Conservation (phyloP, 2,888 invertebrate genomes). For the Abrostola triplasia region DNA sequence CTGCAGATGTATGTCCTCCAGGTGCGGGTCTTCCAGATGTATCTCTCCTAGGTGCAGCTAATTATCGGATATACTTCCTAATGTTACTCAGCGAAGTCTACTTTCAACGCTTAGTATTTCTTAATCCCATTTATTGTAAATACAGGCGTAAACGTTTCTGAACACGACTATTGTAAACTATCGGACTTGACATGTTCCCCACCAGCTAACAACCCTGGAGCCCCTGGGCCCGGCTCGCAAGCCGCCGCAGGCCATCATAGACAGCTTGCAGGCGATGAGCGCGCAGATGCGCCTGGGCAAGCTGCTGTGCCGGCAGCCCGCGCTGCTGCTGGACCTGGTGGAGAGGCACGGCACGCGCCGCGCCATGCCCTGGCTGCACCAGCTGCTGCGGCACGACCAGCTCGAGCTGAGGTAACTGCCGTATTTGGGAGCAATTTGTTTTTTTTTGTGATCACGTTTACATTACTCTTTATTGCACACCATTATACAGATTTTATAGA, state of each 20-base stretch:
- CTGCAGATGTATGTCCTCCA: no score
- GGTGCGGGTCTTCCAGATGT: no score
- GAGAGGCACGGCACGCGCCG: constrained; percentile 96
- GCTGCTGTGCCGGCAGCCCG: constrained; percentile 96
- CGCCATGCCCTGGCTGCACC: constrained; percentile 99
- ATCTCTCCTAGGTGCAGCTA: no score
- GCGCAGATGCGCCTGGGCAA: constrained; percentile 94
- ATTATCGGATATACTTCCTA: no score
- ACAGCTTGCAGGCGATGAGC: constrained; percentile 93
- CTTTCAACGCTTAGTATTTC: no score
- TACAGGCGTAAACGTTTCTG: no score
- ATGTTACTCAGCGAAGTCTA: no score
- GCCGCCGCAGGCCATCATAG: constrained; percentile 93
- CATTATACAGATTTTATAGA: no score
- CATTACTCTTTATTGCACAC: no score
- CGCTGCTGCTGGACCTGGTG: constrained; percentile 97
- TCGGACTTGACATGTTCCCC: background rate
- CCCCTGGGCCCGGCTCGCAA: constrained; percentile 94
- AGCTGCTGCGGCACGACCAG: constrained; percentile 97
- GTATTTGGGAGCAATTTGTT: background rate
- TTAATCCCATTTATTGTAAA: no score
- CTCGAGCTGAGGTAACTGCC: constrained; percentile 90
- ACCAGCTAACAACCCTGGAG: constrained; percentile 93
- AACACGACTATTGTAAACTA: no score
- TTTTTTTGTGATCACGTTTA: no score